phyloP scores from a whole-genome alignment of 2,888 invertebrate genomes.

The Drosophila nr. perissopoda region DNA sequence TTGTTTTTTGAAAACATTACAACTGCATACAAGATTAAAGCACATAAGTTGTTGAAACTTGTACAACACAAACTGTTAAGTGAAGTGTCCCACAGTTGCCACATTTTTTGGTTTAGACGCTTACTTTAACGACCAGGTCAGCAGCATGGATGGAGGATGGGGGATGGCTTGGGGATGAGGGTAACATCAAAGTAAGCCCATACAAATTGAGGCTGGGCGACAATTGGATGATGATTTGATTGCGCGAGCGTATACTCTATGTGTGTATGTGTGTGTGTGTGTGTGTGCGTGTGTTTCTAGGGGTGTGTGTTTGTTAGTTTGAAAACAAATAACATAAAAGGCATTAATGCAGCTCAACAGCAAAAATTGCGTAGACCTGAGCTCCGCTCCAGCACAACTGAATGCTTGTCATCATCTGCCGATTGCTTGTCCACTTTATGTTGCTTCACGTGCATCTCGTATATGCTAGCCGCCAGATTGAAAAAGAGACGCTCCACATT shows the following conservation, averaged over 20 bases:
- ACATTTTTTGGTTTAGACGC: slow-evolving; percentile 10
- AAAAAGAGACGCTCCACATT: slow-evolving; percentile 98
- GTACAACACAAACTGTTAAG: not conserved
- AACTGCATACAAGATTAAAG: not conserved
- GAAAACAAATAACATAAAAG: not conserved
- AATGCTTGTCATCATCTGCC: not conserved
- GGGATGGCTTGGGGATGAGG: not conserved
- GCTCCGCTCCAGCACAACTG: not conserved
- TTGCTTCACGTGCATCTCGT: not conserved
- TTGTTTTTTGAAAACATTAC: not conserved
- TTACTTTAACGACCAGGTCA: slow-evolving; percentile 44
- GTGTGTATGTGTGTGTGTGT: not conserved
- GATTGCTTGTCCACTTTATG: no score
- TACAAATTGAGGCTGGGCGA: slow-evolving; percentile 97
- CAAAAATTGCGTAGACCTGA: not conserved
- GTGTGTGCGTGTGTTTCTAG: not conserved
- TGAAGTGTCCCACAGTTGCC: not conserved
- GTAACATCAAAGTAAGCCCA: slow-evolving; percentile 86
- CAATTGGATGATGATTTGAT: slow-evolving; percentile 95
- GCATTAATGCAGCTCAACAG: slow-evolving; percentile 37
- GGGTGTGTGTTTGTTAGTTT: not conserved
- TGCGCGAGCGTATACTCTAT: slow-evolving; percentile 4
- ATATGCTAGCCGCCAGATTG: slow-evolving; percentile 28
- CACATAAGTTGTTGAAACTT: not conserved
- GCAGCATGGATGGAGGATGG: not conserved